Base-by-base conservation (phyloP, 2,113 vertebrate species). In the Seriola dumerili region DNA sequence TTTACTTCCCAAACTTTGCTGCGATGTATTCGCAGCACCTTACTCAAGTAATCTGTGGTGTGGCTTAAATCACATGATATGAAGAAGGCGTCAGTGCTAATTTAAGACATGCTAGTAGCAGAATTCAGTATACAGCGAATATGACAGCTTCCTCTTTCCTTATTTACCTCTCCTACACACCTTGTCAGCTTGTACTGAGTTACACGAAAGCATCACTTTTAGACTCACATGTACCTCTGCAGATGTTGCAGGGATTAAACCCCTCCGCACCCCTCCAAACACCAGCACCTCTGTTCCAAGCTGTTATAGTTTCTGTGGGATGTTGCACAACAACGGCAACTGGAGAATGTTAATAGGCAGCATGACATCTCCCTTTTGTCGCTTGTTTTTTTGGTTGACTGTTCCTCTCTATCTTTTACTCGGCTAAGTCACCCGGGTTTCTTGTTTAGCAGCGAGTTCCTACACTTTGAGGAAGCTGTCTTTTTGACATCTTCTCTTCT, bases 221-320 rank as follows among this genome's bases (percentile, higher is more conserved):
- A 10, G 32, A 70, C 57, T 70, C 42, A 58, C 52, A 64, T 36
- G 46, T 52, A 25, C 44, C 23, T 5, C 73, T 25, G 40, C 34
- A 54, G 46, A 69, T 11, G 42, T 84, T 71, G 14, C 64, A 57
- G 62, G 69, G 40, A 70, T 87, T 58, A 79, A 79, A 79, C 63
- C 32, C 29, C 29, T 62, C 10, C 14, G 64, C 36, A 48, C 11
- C 12, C 36, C 57, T 58, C 23, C 44, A 23, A 67, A 48, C 71
- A 62, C 46, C 38, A 25, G 36, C 57, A 72, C 40, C 58, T 63
- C 58, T 69, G 54, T 34, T 32, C n/a, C 48, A n/a, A 23, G 23
- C 72, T 63, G 73, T 23, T 17, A 29, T 29, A 6, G 57, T 44
- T 79, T 79, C 44, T 2, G 0, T 23, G 21, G 19, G 23, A 23